Evolutionary conservation across 2,797 vertebrate species (phyloP).

Genomic region (Anguilla megastoma): DNA sequence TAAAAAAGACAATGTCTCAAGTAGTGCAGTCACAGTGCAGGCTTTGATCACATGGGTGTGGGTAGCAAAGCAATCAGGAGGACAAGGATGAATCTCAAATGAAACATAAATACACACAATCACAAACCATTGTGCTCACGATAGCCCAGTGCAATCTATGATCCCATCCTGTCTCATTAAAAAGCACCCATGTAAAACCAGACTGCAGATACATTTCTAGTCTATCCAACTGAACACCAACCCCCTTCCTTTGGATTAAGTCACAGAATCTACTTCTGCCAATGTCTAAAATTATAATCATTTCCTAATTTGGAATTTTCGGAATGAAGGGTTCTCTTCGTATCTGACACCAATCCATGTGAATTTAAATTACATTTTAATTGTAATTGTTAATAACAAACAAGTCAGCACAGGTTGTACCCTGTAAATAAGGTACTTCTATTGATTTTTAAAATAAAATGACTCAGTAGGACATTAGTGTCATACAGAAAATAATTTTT

Average conservation of each 20-base stretch:
- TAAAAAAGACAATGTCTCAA: no score
- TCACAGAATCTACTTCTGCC: not conserved
- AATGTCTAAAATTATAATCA: not conserved
- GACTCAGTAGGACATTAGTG: slow-evolving; percentile 15
- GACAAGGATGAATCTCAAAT: no score
- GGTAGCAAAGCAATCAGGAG: no score
- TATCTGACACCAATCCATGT: slow-evolving; percentile 22
- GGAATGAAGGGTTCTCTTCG: not conserved
- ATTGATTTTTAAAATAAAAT: slow-evolving; percentile 5
- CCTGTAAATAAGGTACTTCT: not conserved
- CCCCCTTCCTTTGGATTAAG: not conserved
- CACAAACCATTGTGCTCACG: not conserved
- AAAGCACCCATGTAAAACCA: not conserved
- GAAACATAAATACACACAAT: no score
- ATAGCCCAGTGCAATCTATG: not conserved
- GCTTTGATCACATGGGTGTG: not conserved
- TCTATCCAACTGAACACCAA: not conserved
- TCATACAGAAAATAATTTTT: slow-evolving; percentile 19
- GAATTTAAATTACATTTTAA: slow-evolving; percentile 33
- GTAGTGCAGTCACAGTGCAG: no score
- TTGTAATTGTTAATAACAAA: slow-evolving; percentile 28
- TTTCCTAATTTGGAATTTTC: not conserved
- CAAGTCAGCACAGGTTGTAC: slow-evolving; percentile 12
- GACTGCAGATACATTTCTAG: not conserved
- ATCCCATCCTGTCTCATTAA: not conserved